phyloP scores from a whole-genome alignment of 2,113 vertebrate species.

The Sapayoa aenigma region DNA sequence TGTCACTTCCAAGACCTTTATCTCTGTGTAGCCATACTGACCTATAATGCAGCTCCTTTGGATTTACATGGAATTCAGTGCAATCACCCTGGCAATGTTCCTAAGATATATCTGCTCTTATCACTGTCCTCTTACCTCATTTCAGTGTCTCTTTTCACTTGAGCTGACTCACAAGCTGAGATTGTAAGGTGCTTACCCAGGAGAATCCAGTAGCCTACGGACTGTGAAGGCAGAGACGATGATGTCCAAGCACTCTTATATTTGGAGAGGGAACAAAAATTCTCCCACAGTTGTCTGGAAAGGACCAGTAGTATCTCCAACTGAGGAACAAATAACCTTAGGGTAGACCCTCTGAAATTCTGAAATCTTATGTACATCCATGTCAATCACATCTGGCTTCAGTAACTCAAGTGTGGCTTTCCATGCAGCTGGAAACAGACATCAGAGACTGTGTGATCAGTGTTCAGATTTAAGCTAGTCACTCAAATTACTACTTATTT shows the following conservation, averaged over 20 bases:
- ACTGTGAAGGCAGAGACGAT: not conserved
- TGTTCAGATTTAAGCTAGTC: not conserved
- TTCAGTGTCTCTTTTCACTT: not conserved
- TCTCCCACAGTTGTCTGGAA: not conserved
- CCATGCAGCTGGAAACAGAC: not conserved
- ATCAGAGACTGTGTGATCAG: not conserved
- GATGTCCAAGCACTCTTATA: not conserved
- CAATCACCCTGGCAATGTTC: not conserved
- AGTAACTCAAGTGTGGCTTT: not conserved
- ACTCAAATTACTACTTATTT: not conserved
- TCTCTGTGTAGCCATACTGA: no score
- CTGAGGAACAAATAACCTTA: not conserved
- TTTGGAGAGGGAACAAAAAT: not conserved
- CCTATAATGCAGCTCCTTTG: not conserved
- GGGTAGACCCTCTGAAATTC: not conserved
- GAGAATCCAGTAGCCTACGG: not conserved
- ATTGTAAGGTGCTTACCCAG: not conserved
- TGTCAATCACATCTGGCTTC: not conserved
- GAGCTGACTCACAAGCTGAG: not conserved
- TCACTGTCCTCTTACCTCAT: not conserved
- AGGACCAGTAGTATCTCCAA: not conserved
- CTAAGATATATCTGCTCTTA: not conserved
- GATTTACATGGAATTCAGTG: not conserved
- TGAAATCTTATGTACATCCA: not conserved
- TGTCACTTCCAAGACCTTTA: not conserved